Evolutionary conservation across 2,797 vertebrate genomes (phyloP), one percentile per base, ranked within the genome.

Genomic region (Prunella strophiata): DNA sequence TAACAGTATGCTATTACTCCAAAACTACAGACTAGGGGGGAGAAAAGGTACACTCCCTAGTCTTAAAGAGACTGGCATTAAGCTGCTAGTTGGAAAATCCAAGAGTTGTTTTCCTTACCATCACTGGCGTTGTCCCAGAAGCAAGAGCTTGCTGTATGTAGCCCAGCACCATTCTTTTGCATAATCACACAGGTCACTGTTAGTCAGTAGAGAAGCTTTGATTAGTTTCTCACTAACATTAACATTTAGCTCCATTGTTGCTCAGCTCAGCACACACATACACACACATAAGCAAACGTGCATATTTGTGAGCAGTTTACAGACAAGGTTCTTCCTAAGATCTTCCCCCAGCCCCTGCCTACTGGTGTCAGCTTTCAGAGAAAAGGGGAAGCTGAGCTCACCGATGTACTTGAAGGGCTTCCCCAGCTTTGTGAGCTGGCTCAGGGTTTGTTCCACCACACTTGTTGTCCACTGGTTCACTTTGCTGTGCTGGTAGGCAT

Each of bases 381-480:
- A 5, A 25, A 23, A 57, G 36, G 34, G 59, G 23, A 30, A 86
- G 74, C 3, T 26, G 48, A 65, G 88, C 96, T 96, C 97, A 99
- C 99, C 98, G 0, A 99, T 99, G 62, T 99, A 99, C 93, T 99
- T 99, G 97, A 99, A 99, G 22, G 99, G 99, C 71, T 99, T 99
- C 30, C 98, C 98, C 84, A 99, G 98, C 94, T 99, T 99, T 92
- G 98, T 99, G 92, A 99, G 99, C 27, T 99, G 99, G 96, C 98
- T 98, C 66, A 99, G 97, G 14, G 98, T 98, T 90, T 99, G 99
- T 73, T 99, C 99, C 87, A 99, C 98, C 6, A 99, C 98, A 12
- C 97, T 98, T 4, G 98, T 98, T 70, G 98, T 99, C 99, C 99
- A 99, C 94, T 99, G 99, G 65, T 98, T 99, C 52, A 99, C 99